Percentiles rank a stretch among this genome's conserved stretches.
Conservation (phyloP, 2,888 invertebrate species). For the Dexiosoma caninum region DNA sequence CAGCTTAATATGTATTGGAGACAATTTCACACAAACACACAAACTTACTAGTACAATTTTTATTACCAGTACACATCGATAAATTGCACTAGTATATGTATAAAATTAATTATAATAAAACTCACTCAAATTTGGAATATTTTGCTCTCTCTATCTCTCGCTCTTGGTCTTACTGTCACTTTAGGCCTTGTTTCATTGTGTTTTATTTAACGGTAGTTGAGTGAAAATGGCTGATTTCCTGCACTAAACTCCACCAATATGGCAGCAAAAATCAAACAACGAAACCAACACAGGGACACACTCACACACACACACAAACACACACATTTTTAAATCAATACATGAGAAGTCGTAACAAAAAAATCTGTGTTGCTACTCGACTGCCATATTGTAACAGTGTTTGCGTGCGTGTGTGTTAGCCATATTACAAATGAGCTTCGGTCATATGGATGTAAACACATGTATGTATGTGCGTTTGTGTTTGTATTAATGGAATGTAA, state of each 20-base stretch:
- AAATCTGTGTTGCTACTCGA: slow-evolving; percentile 45
- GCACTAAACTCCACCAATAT: slow-evolving; percentile 17
- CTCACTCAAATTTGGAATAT: slow-evolving; percentile 17
- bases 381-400: slow-evolving; percentile 50
- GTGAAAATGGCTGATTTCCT: slow-evolving; percentile 41
- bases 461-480: not conserved
- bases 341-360: not conserved
- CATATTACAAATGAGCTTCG: slow-evolving; percentile 13
- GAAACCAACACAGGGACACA: not conserved
- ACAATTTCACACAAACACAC: slow-evolving; percentile 9
- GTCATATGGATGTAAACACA: slow-evolving; percentile 1
- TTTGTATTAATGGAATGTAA: slow-evolving; percentile 39
- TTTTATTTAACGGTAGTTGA: not conserved
- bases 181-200: not conserved
- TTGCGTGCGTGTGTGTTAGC: slow-evolving; percentile 14
- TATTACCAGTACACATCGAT: not conserved
- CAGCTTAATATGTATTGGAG: slow-evolving; percentile 50
- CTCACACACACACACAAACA: not conserved
- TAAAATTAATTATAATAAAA: slow-evolving; percentile 16
- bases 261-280: slow-evolving; percentile 22
- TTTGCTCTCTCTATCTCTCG: not conserved
- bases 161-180: not conserved
- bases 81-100: not conserved
- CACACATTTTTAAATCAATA: not conserved
- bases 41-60: not conserved